Evolutionary conservation across 2,888 invertebrate genomes (phyloP).

Genomic region (Anarsia innoxiella): DNA sequence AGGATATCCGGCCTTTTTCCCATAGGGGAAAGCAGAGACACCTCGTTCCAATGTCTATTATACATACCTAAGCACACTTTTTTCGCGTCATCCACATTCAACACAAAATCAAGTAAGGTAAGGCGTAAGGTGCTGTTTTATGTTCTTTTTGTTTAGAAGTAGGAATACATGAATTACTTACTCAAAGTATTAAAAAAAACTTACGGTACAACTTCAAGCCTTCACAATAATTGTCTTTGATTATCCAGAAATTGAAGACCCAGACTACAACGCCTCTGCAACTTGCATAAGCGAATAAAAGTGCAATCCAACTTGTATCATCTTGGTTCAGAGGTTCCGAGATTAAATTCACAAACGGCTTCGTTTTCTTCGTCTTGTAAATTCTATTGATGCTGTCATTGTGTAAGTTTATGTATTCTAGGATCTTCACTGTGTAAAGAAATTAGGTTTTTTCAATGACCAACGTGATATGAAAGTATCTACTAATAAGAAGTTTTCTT

Average conservation of each 20-base stretch:
- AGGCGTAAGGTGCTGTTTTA: no score
- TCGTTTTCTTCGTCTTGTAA: conserved; percentile 16
- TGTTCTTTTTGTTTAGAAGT: no score
- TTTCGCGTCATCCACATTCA: background rate
- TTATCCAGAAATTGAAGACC: conserved; percentile 58
- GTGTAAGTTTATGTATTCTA: conserved; percentile 28
- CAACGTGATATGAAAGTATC: no score
- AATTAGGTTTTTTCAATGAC: no score
- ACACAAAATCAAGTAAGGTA: no score
- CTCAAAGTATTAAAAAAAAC: conserved; percentile 20
- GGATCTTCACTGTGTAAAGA: conserved; percentile 34
- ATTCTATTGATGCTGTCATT: conserved; percentile 23
- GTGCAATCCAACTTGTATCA: conserved; percentile 59
- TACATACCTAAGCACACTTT: no score
- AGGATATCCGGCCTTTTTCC: background rate
- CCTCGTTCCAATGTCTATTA: no score
- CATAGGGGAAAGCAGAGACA: background rate
- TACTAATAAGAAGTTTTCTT: no score
- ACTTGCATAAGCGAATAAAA: conserved; percentile 48
- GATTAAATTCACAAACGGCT: background rate
- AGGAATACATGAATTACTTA: no score
- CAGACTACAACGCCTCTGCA: conserved; percentile 51
- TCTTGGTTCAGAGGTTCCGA: no score
- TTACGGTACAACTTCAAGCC: conserved; percentile 41
- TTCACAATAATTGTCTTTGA: conserved; percentile 52